phyloP scores from a whole-genome alignment of 35 echinoderm and acorn worm species.

The Antedon bifida region DNA sequence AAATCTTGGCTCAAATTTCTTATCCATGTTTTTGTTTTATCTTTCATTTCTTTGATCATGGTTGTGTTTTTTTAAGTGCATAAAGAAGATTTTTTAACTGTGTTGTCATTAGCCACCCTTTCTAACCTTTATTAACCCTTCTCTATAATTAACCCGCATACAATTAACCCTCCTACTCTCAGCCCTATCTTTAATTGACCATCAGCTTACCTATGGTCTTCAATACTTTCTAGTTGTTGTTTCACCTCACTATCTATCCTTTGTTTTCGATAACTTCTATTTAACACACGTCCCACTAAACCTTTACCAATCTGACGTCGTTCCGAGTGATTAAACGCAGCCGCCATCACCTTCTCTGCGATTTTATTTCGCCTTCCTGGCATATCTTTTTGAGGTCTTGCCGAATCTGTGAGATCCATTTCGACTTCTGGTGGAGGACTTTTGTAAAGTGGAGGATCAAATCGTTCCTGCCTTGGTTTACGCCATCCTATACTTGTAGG shows the following conservation, averaged over 20 bases:
- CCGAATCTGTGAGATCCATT: constrained; percentile 42
- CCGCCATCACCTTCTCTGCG: constrained; percentile 60
- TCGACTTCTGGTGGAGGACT: not conserved
- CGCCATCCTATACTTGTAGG: constrained; percentile 91
- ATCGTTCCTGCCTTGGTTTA: constrained; percentile 66
- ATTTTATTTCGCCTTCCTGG: constrained; percentile 55
- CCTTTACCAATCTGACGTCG: constrained; percentile 82
- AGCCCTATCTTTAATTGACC: no score
- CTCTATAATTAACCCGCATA: no score
- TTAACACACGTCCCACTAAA: constrained; percentile 72
- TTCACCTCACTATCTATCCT: constrained; percentile 89
- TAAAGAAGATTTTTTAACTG: no score
- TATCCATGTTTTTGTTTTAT: no score
- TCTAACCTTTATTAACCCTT: no score
- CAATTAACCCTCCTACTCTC: no score
- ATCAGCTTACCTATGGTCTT: constrained; percentile 99
- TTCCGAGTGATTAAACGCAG: constrained; percentile 65
- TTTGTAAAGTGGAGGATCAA: constrained; percentile 32
- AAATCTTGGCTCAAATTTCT: no score
- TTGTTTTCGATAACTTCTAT: constrained; percentile 54
- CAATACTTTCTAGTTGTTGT: constrained; percentile 87
- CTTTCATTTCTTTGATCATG: no score
- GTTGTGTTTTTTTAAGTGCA: no score
- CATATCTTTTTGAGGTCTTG: not conserved
- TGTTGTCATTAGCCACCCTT: no score